Base-by-base conservation (phyloP, 2,888 invertebrate species). In the Nephrotoma flavescens region DNA sequence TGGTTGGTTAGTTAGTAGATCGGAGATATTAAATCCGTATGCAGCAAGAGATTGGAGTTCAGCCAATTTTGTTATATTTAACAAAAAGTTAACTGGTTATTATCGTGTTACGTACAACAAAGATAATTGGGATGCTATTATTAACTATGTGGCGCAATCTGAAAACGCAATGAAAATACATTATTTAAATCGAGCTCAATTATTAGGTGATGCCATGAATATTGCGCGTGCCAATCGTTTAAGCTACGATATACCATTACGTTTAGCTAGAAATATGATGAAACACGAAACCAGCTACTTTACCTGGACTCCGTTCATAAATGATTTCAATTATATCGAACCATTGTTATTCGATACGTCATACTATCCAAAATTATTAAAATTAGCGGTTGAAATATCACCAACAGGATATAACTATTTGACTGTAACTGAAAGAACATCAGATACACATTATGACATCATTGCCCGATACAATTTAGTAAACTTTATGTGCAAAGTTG, bases 191-290 rank as follows among this genome's bases (percentile, higher is more conserved):
- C 92, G 97, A 87, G 96, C 96, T 0, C 97, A 97, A 90, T 92
- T 97, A 86, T 92, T 97, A 6, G 96, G 97, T 88, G 97, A 97
- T 90, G 94, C 95, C 0, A 92, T 95, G 90, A 95, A 95, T 52
- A 41, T 86, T 4, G 86, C 86, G 0, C 83, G 83, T 9, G 42
- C 47, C 12, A 41, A 86, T 84, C 85, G 83, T 3, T 41, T 86
- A 41, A 83, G 89, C 83, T 94, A 94, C 89, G 88, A 89, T 0
- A 88, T 92, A 31, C 92, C 94, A 0, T 91, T 96, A 86, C 92
- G 93, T 19, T 89, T 95, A 41, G 93, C 71, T 0, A 9, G 7
- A 9, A 71, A 31, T 71, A 31, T 71, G 71, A 71, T 71, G 71
- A 71, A 71, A 71, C 71, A 71, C 11, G 71, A 71, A 71, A 71